These are phyloP conservation scores for Rhinogobio ventralis DNA, from an alignment of 2,797 vertebrate species.

Conservation along the genomic window DNA sequence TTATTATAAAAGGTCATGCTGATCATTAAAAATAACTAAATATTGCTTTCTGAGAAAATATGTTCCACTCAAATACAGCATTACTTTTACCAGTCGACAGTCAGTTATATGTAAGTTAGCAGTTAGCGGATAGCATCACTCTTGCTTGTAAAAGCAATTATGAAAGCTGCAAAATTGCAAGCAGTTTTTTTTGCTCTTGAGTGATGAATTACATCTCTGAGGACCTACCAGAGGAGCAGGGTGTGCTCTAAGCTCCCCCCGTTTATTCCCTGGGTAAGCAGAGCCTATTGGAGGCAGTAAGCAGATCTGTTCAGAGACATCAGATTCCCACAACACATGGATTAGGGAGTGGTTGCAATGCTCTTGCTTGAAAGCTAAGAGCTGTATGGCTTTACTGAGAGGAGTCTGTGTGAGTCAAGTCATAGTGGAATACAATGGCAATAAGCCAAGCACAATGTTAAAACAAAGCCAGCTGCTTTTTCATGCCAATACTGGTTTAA, in stretches of 20 bases:
- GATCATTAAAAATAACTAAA: constrained; percentile 7
- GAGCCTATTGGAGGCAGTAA: constrained; percentile 35
- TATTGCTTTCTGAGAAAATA: constrained; percentile 10
- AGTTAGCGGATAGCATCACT: not conserved
- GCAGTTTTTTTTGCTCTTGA: constrained; percentile 5
- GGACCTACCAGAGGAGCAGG: not conserved
- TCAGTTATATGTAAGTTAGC: constrained; percentile 4
- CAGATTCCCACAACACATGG: constrained; percentile 43
- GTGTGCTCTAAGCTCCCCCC: constrained; percentile 32
- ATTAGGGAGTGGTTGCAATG: constrained; percentile 50
- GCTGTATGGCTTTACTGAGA: constrained; percentile 36
- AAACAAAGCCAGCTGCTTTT: constrained; percentile 28
- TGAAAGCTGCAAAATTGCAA: not conserved
- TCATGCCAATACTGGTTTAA: not conserved
- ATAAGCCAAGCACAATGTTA: constrained; percentile 45
- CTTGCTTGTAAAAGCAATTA: not conserved
- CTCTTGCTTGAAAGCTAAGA: constrained; percentile 34
- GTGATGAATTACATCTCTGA: not conserved
- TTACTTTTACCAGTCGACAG: not conserved
- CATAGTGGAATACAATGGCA: constrained; percentile 45
- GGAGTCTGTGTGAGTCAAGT: constrained; percentile 49
- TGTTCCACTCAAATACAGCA: not conserved
- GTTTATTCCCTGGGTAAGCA: constrained; percentile 30
- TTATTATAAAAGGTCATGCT: constrained; percentile 14
- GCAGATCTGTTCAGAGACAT: constrained; percentile 45